Base-by-base conservation (phyloP, 2,797 vertebrate species). In the Glossophaga mutica region DNA sequence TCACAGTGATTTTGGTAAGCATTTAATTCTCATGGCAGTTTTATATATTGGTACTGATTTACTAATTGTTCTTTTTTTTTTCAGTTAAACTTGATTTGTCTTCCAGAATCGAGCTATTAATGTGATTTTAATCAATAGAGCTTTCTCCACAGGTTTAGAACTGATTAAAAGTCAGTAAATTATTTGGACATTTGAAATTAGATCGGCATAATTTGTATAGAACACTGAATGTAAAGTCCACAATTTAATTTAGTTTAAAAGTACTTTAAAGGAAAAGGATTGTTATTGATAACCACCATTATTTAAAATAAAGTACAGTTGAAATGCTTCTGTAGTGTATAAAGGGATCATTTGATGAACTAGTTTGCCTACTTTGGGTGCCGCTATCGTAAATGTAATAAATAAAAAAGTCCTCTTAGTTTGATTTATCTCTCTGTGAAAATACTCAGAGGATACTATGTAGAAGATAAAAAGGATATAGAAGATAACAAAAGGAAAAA, bases 111-210 rank as follows among this genome's bases (percentile, higher is more conserved):
- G 90, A 97, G 46, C 87, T 94, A 76, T 97, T 97, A 97, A 85
- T 97, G 24, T 96, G 52, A 87, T 96, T 97, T 97, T 97, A 96
- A 97, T 97, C 86, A 97, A 88, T 71, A 89, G 70, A 89, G 24
- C 68, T 95, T 85, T 29, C 82, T 44, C 39, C 79, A 87, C 89
- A 95, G 83, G 84, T 98, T 96, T 98, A 79, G 94, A 97, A 96
- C 90, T 97, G 95, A 96, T 97, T 97, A 96, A 93, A 97, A 89
- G 91, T 96, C 92, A 92, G 50, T 96, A 96, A 96, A 95, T 96
- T 94, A 74, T 96, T 94, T 82, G 65, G 86, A 9, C 62, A 83
- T 93, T 95, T 94, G 82, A 95, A 96, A 52, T 48, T 39, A 95
- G 91, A 96, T 92, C 44, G 93, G 86, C 57, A 83, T 32, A 86